phyloP scores from a whole-genome alignment of 2,888 invertebrate species.

The Morpho deidamia region DNA sequence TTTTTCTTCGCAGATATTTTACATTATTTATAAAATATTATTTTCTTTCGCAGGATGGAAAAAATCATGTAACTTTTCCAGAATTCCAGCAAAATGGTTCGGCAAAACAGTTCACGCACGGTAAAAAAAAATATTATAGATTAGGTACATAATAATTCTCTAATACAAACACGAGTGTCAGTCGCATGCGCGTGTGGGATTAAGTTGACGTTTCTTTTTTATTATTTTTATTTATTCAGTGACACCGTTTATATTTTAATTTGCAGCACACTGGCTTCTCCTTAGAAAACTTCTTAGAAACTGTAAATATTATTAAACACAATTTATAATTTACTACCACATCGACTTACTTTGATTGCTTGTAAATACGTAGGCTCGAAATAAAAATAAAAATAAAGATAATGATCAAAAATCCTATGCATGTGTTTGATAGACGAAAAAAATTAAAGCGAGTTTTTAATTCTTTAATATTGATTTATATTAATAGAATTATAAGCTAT shows the following conservation, averaged over 20 bases:
- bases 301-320: no score
- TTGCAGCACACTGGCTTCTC: conserved; percentile 17
- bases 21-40: neutral
- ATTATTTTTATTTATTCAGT: conserved; percentile 28
- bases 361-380: no score
- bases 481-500: no score
- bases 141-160: conserved; percentile 80
- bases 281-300: neutral
- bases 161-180: conserved; percentile 71
- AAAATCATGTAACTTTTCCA: conserved; percentile 93
- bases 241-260: conserved; percentile 19
- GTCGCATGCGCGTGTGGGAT: conserved; percentile 76
- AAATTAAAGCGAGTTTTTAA: no score
- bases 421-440: no score
- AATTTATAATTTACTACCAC: no score
- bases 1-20: no score
- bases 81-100: conserved; percentile 94
- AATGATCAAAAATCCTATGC: no score
- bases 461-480: no score
- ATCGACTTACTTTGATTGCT: no score
- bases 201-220: conserved; percentile 37
- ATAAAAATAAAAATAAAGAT: no score
- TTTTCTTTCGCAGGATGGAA: conserved; percentile 83
- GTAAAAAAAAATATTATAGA: conserved; percentile 86
- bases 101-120: conserved; percentile 92